Evolutionary conservation across 2,888 invertebrate species (phyloP).

Genomic region (Pantelozetes paolii): DNA sequence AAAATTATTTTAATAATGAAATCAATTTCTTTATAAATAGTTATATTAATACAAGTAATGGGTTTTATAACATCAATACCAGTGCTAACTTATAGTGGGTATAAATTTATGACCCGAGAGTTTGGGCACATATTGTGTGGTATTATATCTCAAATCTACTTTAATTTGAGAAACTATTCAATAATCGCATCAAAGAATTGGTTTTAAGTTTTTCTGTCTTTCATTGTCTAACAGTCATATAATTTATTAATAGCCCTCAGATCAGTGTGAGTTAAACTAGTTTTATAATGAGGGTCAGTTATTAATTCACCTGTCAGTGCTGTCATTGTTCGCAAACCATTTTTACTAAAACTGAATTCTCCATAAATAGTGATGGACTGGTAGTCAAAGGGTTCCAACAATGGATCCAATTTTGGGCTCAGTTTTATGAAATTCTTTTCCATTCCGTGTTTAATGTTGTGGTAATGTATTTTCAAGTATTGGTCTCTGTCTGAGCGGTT

Average conservation of each 20-base stretch:
- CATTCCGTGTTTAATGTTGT: conserved; percentile 38
- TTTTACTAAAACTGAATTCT: not conserved
- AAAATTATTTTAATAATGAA: too few relatives aligned
- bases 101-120: too few relatives aligned
- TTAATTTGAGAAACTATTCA: too few relatives aligned
- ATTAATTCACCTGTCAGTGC: not conserved
- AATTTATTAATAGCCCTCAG: not conserved
- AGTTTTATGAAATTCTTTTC: not conserved
- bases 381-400: conserved; percentile 10
- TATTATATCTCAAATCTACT: too few relatives aligned
- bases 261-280: not conserved
- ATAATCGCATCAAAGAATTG: too few relatives aligned
- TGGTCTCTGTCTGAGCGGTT: conserved; percentile 37
- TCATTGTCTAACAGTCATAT: not conserved
- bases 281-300: not conserved
- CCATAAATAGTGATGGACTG: conserved; percentile 24
- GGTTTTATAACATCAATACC: too few relatives aligned
- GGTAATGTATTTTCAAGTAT: conserved; percentile 28
- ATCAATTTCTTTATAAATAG: too few relatives aligned
- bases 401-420: not conserved
- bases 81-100: too few relatives aligned
- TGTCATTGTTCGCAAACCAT: not conserved
- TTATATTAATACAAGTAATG: too few relatives aligned
- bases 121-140: too few relatives aligned
- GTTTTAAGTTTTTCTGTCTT: too few relatives aligned